Base-by-base conservation (phyloP, 2,113 vertebrate genomes). In the Oceanodroma tethys region DNA sequence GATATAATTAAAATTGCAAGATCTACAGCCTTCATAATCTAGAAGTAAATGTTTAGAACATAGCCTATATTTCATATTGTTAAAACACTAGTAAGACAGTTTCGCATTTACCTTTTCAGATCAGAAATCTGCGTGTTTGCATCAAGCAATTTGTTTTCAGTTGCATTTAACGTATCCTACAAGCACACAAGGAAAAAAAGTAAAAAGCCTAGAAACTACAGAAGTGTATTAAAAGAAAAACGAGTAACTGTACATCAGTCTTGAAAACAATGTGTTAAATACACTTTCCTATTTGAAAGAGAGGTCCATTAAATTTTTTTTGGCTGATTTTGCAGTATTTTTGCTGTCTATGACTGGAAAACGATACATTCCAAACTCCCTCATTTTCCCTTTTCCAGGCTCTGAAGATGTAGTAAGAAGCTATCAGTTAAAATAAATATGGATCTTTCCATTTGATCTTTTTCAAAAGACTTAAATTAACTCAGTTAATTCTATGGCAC, bases 81-180 rank as follows among this genome's bases (percentile, higher is more conserved):
- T 79, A 56, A 88, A 86, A 56, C 5, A 93, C 7, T 3, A 91
- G 3, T 12, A 71, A 89, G 68, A 93, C 27, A 47, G 56, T 52
- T 91, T 70, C 19, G 32, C 32, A 81, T 59, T 98, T 98, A 99
- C 99, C 99, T 99, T 98, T 98, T 99, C 87, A 99, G 97, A 63
- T 99, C 99, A 52, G 98, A 98, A 87, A 99, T 99, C 97, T 99
- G 98, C 30, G 98, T 98, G 43, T 98, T 98, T 82, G 99, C 99
- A 91, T 99, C 98, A 56, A 98, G 97, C 34, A 99, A 97, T 96
- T 98, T 99, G 97, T 99, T 99, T 92, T 99, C 99, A 14, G 99
- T 98, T n/a, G 97, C 97, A 92, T 98, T 97, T 97, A 99, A 96
- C 0, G 98, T 98, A 96, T 98, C 99, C 99, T 99, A 91, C 18